Evolutionary conservation across 2,113 vertebrate species (phyloP), one percentile per base, ranked within the genome.

Genomic region (Aphyosemion australe): DNA sequence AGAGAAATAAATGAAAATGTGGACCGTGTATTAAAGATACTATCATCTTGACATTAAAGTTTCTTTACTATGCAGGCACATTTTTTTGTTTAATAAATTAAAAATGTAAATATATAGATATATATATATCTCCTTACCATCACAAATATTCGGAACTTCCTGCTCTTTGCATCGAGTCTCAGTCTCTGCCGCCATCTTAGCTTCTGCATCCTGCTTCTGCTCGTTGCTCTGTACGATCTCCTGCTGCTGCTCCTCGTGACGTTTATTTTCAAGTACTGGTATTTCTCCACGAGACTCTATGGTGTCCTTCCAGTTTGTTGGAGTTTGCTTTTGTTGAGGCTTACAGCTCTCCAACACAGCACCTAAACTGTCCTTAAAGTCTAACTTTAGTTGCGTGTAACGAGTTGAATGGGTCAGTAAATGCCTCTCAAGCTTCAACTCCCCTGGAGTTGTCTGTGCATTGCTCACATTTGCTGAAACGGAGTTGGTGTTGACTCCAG

Each of bases 221-320:
- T 61, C 48, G 20, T 75, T 43, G 39, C 26, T 65, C 3, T 5
- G 8, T 8, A 9, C 10, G 8, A n/a, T 16, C 49, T 14, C 5
- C 1, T 7, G 6, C 34, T 15, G 20, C 11, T 78, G 6, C 34
- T 15, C 26, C 11, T 78, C 57, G 34, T 81, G 52, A 58, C 37
- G 61, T 41, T 80, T 80, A 5, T 81, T 51, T 69, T 88, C 61
- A 1, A 84, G 80, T 2, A 75, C 65, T 1, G 80, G 82, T 73
- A 85, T 85, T 19, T 86, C 74, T 32, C 34, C 52, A 2, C 67
- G 71, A 1, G n/a, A 20, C 45, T 75, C 70, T 0, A 31, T 8
- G 0, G 11, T 16, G 5, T 62, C 42, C 32, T 69, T 26, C 1
- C 16, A 1, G 11, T 8, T 52, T 12, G 16, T 13, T 18, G 1